Evolutionary conservation across 2,113 vertebrate genomes (phyloP).

Genomic region (Sebastes fasciatus): DNA sequence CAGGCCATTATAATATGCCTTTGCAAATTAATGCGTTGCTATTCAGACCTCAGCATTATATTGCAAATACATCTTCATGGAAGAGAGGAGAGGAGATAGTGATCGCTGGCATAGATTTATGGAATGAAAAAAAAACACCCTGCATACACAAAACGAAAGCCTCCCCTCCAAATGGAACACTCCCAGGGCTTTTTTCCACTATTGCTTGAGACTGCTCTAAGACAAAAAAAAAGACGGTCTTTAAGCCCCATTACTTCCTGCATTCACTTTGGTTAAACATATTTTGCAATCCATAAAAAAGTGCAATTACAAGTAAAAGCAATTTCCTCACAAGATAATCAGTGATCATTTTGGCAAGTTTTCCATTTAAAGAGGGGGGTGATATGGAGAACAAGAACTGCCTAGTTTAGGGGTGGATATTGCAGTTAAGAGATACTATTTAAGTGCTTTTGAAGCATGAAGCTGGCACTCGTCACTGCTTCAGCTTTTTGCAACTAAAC

Average conservation of each 20-base stretch:
- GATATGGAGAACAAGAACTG: background rate
- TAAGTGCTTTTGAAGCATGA: conserved; percentile 1
- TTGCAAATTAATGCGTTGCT: conserved; percentile 59
- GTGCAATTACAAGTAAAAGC: conserved; percentile 38
- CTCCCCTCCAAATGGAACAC: conserved; percentile 9
- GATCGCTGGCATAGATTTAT: conserved; percentile 52
- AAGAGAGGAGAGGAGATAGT: conserved; percentile 30
- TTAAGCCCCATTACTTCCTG: conserved; percentile 33
- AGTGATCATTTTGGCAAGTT: conserved; percentile 23
- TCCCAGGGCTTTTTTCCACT: conserved; percentile 24
- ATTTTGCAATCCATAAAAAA: conserved; percentile 38
- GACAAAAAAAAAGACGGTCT: background rate
- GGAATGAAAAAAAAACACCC: background rate
- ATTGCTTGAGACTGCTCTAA: background rate
- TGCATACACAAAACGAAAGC: conserved; percentile 31
- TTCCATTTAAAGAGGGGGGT: background rate
- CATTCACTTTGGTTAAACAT: conserved; percentile 33
- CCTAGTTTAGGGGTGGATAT: background rate
- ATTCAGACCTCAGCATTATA: conserved; percentile 63
- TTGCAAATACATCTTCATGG: conserved; percentile 58
- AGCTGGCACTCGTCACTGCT: background rate
- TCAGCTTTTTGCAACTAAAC: background rate
- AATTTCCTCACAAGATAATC: conserved; percentile 40
- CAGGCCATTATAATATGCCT: conserved; percentile 71
- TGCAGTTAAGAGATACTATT: background rate